These are phyloP conservation scores for Apogon hyalosoma DNA, from an alignment of 2,797 vertebrate genomes.

Conservation along the genomic window DNA sequence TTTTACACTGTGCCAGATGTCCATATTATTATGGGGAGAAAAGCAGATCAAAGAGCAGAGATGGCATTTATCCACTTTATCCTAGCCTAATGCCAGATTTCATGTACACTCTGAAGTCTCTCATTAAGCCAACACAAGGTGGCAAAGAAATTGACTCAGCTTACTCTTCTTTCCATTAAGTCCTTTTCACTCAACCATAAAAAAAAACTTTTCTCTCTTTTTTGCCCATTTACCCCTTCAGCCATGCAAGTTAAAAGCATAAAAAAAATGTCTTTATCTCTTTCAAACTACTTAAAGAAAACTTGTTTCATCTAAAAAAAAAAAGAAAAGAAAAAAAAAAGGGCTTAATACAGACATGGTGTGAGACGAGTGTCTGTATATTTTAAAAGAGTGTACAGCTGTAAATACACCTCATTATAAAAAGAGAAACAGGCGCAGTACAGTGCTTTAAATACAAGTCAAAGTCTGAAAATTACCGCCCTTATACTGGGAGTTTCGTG, in stretches of 20 bases:
- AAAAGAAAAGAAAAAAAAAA: constrained; percentile 28
- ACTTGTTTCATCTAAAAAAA: constrained; percentile 40
- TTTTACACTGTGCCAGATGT: constrained; percentile 52
- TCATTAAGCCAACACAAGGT: constrained; percentile 68
- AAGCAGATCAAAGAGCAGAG: constrained; percentile 65
- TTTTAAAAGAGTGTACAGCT: constrained; percentile 8
- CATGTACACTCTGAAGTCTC: constrained; percentile 62
- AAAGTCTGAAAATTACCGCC: no score
- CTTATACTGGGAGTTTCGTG: background rate
- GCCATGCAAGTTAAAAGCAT: constrained; percentile 44
- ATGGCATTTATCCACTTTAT: constrained; percentile 73
- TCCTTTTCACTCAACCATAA: constrained; percentile 49
- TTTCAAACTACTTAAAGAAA: constrained; percentile 12
- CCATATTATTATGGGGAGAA: constrained; percentile 35
- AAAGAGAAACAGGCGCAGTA: background rate
- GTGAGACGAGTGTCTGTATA: background rate
- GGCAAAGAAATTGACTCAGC: constrained; percentile 48
- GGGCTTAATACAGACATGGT: background rate
- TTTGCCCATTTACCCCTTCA: constrained; percentile 54
- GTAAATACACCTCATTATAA: constrained; percentile 12
- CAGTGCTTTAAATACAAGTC: background rate
- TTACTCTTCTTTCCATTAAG: constrained; percentile 40
- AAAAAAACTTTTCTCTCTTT: constrained; percentile 19
- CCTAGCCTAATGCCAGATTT: constrained; percentile 62
- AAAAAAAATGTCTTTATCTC: constrained; percentile 39